phyloP scores from a whole-genome alignment of 1,140 invertebrate genomes.

The Atta cephalotes region DNA sequence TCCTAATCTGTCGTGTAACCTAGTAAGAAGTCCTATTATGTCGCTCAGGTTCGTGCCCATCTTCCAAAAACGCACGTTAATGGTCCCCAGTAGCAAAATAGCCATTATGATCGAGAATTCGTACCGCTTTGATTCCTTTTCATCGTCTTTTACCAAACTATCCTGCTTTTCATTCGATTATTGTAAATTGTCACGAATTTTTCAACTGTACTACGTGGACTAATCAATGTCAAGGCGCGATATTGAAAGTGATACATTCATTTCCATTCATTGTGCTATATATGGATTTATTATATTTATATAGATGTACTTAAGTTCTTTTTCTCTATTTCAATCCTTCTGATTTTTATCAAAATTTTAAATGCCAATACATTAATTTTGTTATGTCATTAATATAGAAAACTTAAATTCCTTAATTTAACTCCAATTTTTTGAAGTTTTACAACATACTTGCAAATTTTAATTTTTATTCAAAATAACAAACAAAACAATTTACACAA shows the following conservation, averaged over 20 bases:
- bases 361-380: neutral
- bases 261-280: neutral
- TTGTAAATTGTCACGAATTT: constrained; percentile 57
- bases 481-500: neutral
- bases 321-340: neutral
- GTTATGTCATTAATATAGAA: neutral
- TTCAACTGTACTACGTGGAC: constrained; percentile 55
- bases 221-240: constrained; percentile 21
- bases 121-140: constrained; percentile 43
- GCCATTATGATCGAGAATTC: constrained; percentile 68
- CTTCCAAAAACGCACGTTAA: constrained; percentile 76
- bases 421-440: neutral
- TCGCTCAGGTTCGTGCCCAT: constrained; percentile 74
- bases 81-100: constrained; percentile 64
- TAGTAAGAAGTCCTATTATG: constrained; percentile 72
- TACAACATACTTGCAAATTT: neutral
- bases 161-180: constrained; percentile 60
- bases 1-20: constrained; percentile 80
- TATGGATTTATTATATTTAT: constrained; percentile 7
- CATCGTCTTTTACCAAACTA: constrained; percentile 38
- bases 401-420: neutral
- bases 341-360: neutral
- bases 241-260: constrained; percentile 17
- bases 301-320: neutral
- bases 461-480: neutral